A percentile compares a stretch with the other conserved stretches of the same genome.
phyloP scores from a whole-genome alignment of 1,140 invertebrate species.

The Sesamia nonagrioides region DNA sequence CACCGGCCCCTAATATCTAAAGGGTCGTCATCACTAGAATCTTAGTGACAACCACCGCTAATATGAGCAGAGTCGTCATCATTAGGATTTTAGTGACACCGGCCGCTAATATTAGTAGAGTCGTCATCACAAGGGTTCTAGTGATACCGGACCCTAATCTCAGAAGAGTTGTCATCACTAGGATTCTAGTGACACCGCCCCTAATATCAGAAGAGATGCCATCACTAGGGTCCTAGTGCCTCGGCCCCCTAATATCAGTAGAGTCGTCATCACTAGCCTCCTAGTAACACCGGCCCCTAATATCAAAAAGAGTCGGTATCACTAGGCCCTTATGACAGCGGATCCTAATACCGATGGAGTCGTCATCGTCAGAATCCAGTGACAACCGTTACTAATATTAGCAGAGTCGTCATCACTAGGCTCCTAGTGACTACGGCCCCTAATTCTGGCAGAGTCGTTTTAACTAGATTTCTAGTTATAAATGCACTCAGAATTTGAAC shows the following conservation, averaged over 20 bases:
- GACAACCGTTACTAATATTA: too few species aligned
- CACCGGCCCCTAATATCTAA: too few species aligned
- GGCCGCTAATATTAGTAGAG: not conserved
- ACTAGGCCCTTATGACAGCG: too few species aligned
- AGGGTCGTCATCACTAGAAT: conserved; percentile 9
- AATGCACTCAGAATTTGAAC: too few species aligned
- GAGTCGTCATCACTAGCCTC: not conserved
- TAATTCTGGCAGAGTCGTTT: too few species aligned
- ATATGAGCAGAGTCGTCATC: not conserved
- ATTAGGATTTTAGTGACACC: not conserved
- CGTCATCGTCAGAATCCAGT: too few species aligned
- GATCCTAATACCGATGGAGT: too few species aligned
- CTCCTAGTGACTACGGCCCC: too few species aligned
- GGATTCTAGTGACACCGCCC: not conserved
- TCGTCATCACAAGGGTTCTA: conserved; percentile 17
- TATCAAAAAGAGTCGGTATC: too few species aligned
- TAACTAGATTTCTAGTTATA: too few species aligned
- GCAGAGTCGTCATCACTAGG: too few species aligned
- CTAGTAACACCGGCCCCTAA: not conserved
- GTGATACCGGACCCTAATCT: conserved; percentile 1
- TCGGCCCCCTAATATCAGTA: not conserved
- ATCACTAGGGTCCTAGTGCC: conserved; percentile 31
- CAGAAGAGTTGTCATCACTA: not conserved
- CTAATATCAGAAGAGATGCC: not conserved
- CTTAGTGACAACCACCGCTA: conserved; percentile 9